Percentiles rank a stretch among this genome's conserved stretches.
Evolutionary conservation across 2,888 invertebrate genomes (phyloP).

Genomic region (Fabriciana adippe): DNA sequence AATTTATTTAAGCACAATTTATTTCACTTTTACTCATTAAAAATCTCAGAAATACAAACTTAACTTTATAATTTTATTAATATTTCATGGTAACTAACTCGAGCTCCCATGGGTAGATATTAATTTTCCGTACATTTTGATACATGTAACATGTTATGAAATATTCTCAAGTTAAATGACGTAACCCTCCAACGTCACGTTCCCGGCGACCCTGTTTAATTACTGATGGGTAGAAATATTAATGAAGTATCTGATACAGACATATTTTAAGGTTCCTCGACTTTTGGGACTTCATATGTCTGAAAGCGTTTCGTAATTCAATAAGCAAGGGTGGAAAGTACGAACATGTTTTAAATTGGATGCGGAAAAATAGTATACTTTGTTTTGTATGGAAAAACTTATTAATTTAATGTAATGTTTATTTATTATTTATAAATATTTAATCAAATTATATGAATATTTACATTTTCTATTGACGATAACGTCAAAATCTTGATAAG

Average conservation of each 20-base stretch:
- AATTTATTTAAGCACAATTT: too few species aligned
- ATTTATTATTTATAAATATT: neutral
- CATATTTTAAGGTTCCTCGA: conserved; percentile 52
- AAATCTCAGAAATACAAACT: neutral
- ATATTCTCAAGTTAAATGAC: conserved; percentile 36
- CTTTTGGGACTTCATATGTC: conserved; percentile 40
- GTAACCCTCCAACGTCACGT: conserved; percentile 46
- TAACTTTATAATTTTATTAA: neutral
- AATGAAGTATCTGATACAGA: conserved; percentile 71
- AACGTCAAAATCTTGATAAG: too few species aligned
- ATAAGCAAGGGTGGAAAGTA: conserved; percentile 37
- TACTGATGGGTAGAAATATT: conserved; percentile 70
- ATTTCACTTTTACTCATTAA: too few species aligned
- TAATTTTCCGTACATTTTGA: conserved; percentile 16
- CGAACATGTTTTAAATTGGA: conserved; percentile 4
- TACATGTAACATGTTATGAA: conserved; percentile 17
- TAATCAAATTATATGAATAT: too few species aligned
- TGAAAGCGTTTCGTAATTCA: conserved; percentile 51
- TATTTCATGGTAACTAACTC: conserved; percentile 1
- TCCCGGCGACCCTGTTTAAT: conserved; percentile 54
- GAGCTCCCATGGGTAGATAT: conserved; percentile 5
- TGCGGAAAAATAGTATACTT: neutral
- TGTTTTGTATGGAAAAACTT: neutral
- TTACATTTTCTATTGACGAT: too few species aligned
- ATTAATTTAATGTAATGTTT: neutral